Percentiles rank a stretch among this genome's conserved stretches.
These are phyloP conservation scores for Thunnus maccoyii DNA, from an alignment of 2,113 vertebrate genomes.

Conservation along the genomic window DNA sequence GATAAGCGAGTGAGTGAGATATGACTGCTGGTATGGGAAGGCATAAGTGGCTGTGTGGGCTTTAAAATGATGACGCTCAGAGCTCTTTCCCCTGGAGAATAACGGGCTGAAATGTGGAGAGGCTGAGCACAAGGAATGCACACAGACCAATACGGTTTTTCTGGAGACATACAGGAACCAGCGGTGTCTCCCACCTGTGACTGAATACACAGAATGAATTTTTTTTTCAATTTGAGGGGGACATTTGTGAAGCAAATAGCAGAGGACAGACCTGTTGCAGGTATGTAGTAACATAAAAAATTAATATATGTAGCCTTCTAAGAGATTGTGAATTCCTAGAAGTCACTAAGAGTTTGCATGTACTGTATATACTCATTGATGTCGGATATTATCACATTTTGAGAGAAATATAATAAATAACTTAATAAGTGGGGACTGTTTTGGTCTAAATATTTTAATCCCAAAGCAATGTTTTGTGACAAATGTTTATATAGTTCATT, in stretches of 20 bases:
- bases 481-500: background rate
- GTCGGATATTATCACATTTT: background rate
- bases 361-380: background rate
- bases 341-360: slow-evolving; percentile 59
- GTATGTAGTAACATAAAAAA: slow-evolving; percentile 55
- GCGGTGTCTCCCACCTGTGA: slow-evolving; percentile 37
- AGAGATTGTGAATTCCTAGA: slow-evolving; percentile 25
- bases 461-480: background rate
- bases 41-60: slow-evolving; percentile 77
- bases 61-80: slow-evolving; percentile 76
- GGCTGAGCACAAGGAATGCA: slow-evolving; percentile 65
- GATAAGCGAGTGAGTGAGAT: slow-evolving; percentile 52
- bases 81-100: slow-evolving; percentile 72
- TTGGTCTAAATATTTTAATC: slow-evolving; percentile 6
- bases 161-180: slow-evolving; percentile 35
- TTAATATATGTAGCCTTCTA: background rate
- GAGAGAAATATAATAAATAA: slow-evolving; percentile 29
- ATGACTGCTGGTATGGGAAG: slow-evolving; percentile 69
- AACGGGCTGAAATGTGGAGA: slow-evolving; percentile 75
- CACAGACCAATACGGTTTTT: slow-evolving; percentile 56
- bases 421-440: background rate
- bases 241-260: slow-evolving; percentile 59
- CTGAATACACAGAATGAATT: slow-evolving; percentile 69
- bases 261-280: slow-evolving; percentile 73
- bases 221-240: slow-evolving; percentile 76